Percentiles rank a stretch among this genome's conserved stretches.
phyloP scores from a whole-genome alignment of 2,113 vertebrate genomes.

The Pomatostomus ruficeps region DNA sequence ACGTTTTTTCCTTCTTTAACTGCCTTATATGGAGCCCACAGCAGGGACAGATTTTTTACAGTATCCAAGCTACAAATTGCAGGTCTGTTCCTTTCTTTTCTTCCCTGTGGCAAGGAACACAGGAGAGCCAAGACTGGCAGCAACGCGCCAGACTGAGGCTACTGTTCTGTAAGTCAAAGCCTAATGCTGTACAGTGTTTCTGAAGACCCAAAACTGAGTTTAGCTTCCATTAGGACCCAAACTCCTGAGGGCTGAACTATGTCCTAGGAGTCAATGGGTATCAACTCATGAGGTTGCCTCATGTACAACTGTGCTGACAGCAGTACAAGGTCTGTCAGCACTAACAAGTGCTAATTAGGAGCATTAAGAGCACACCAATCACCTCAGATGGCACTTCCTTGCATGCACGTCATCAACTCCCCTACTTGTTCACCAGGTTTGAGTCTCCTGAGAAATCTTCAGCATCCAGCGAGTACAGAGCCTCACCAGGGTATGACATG shows the following conservation, averaged over 20 bases:
- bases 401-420: fast-evolving
- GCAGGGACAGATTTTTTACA: background rate
- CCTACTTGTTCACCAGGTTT: background rate
- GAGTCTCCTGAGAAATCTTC: background rate
- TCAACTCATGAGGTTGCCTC: background rate
- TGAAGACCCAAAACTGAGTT: background rate
- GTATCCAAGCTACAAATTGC: background rate
- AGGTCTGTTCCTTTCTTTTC: background rate
- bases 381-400: background rate
- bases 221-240: background rate
- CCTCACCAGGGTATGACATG: fast-evolving
- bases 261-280: fast-evolving
- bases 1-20: background rate
- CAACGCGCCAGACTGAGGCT: background rate
- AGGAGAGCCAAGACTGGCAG: background rate
- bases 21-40: background rate
- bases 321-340: background rate
- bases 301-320: fast-evolving
- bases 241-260: background rate
- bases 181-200: background rate
- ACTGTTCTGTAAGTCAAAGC: background rate
- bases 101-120: background rate
- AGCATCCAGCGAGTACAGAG: background rate
- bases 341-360: background rate
- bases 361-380: background rate